Percentiles rank a stretch among this genome's conserved stretches.
Conservation (phyloP, 2,113 vertebrate species). For the Menidia beryllina region DNA sequence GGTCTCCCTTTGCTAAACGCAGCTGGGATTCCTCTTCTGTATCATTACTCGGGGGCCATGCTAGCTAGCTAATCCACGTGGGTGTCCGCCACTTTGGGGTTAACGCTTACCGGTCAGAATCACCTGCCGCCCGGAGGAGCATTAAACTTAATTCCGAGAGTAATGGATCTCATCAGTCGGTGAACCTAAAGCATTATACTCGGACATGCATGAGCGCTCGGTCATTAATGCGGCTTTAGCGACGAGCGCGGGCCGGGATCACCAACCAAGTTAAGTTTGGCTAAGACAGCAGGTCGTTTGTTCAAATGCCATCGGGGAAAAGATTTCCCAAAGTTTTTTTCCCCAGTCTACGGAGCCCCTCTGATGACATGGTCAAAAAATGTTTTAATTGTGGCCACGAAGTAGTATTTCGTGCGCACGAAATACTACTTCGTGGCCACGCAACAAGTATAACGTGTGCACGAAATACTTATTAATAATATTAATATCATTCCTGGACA, state of each 20-base stretch:
- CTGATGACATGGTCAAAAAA: no score
- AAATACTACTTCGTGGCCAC: no score
- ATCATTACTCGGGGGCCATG: constrained; percentile 71
- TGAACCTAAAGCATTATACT: constrained; percentile 77
- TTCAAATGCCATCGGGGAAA: constrained; percentile 18
- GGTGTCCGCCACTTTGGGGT: constrained; percentile 20
- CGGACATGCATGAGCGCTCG: constrained; percentile 60
- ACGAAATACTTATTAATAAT: no score
- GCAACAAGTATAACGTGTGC: no score
- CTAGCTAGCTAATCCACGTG: background rate
- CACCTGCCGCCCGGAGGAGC: constrained; percentile 78
- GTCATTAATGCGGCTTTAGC: constrained; percentile 69
- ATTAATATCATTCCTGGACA: no score
- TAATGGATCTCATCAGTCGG: constrained; percentile 85
- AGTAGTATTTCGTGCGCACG: no score
- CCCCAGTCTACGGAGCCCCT: no score
- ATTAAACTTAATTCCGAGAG: constrained; percentile 82
- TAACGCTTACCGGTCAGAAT: constrained; percentile 66
- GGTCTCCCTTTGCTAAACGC: constrained; percentile 70
- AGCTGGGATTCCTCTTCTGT: constrained; percentile 55
- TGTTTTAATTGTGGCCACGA: no score
- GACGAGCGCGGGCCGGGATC: constrained; percentile 69
- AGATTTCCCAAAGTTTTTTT: no score
- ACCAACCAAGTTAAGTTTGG: constrained; percentile 44
- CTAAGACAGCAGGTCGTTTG: constrained; percentile 24